Conservation (phyloP, 2,797 vertebrate species). For the Furcifer pardalis region DNA sequence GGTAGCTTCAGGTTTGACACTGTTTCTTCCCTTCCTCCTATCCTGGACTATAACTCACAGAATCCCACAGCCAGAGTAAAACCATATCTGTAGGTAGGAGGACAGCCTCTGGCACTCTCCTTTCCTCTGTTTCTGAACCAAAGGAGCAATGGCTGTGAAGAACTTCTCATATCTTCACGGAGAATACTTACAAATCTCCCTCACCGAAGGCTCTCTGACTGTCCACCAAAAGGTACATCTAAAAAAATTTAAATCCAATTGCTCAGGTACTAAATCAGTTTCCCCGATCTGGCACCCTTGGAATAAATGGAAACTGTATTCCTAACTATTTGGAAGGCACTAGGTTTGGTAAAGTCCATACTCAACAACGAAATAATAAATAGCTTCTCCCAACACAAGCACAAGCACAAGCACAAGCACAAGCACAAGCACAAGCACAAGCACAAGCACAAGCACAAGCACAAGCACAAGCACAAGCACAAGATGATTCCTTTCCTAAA, state of each 20-base stretch:
- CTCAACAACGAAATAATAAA: neutral
- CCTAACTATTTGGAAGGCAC: no score
- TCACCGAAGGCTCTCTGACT: neutral
- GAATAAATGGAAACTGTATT: neutral
- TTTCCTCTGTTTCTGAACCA: neutral
- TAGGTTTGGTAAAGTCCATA: no score
- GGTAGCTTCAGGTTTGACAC: neutral
- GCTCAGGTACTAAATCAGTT: neutral
- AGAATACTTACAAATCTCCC: no score
- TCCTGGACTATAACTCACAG: no score
- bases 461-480: no score
- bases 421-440: no score
- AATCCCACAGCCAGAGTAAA: no score
- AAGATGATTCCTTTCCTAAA: neutral
- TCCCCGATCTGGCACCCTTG: neutral
- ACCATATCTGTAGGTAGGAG: no score
- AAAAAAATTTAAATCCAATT: no score
- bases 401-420: neutral
- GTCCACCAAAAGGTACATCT: neutral
- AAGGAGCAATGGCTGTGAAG: neutral
- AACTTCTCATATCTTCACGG: no score
- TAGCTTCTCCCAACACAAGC: neutral
- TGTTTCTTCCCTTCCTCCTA: no score
- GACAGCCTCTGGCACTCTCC: neutral
- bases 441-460: no score